These are phyloP conservation scores for Zapornia atra DNA, from an alignment of 2,113 vertebrate genomes.

Conservation along the genomic window DNA sequence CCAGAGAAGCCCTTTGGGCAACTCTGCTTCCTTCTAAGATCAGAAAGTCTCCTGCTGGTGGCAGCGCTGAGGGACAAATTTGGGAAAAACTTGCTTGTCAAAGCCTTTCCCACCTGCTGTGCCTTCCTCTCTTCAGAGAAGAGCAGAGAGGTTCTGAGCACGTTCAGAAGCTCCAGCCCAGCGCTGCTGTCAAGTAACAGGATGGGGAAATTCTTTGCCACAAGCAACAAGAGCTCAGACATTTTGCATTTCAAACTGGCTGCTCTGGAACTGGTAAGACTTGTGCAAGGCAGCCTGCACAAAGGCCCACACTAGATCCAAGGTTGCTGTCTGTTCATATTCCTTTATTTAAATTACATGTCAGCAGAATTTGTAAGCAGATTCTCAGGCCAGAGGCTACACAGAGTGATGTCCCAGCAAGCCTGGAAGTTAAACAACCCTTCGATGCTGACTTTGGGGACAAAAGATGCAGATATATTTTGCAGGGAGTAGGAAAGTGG, in stretches of 20 bases:
- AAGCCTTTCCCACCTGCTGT: neutral
- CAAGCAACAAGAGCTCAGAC: neutral
- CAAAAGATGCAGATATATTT: neutral
- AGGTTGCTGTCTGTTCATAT: neutral
- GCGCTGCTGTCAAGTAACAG: neutral
- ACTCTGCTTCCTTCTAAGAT: neutral
- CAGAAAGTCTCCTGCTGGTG: neutral
- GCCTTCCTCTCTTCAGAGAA: neutral
- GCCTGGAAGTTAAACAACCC: neutral
- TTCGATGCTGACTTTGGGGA: neutral
- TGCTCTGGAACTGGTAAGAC: neutral
- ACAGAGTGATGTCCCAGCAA: neutral
- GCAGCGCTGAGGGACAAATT: constrained; percentile 24
- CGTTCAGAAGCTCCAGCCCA: neutral
- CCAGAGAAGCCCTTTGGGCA: neutral
- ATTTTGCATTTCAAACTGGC: neutral
- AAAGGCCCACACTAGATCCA: neutral
- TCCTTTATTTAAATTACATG: neutral
- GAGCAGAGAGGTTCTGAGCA: neutral
- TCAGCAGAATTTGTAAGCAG: neutral
- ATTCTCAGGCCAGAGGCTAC: neutral
- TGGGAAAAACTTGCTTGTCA: neutral
- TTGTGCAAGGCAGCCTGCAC: neutral
- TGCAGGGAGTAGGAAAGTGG: neutral
- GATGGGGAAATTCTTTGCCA: neutral